Evolutionary conservation across 2,888 invertebrate genomes (phyloP).

Genomic region (Coecobrya sp.): DNA sequence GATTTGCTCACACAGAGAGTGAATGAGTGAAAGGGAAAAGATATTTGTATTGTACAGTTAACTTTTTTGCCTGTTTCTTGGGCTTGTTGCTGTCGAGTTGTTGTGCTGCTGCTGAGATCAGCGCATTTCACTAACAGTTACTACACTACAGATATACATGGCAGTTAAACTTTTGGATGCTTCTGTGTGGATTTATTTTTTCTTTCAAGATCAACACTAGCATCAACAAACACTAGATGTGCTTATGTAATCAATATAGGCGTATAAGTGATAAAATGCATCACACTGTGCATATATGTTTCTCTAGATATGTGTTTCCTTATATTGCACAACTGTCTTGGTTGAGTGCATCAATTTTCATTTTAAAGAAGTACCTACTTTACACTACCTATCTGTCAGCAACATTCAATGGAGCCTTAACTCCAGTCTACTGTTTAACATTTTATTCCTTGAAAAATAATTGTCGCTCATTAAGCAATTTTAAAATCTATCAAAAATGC

Average conservation of each 20-base stretch:
- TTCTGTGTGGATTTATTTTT: neutral
- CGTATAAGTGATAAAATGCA: too few species aligned
- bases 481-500: too few species aligned
- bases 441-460: neutral
- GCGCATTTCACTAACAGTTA: slow-evolving; percentile 20
- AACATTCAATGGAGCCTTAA: neutral
- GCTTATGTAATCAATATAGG: neutral
- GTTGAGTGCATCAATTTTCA: slow-evolving; percentile 46
- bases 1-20: slow-evolving; percentile 72
- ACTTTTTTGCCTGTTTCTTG: slow-evolving; percentile 54
- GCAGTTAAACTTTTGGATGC: neutral
- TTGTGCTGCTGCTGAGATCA: slow-evolving; percentile 4
- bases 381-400: neutral
- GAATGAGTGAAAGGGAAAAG: slow-evolving; percentile 60
- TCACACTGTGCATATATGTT: too few species aligned
- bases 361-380: slow-evolving; percentile 17
- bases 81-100: slow-evolving; percentile 49
- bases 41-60: slow-evolving; percentile 61
- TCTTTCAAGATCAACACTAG: neutral
- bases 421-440: neutral
- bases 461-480: neutral
- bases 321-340: neutral
- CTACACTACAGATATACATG: slow-evolving; percentile 5
- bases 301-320: too few species aligned
- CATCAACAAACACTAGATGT: neutral